Evolutionary conservation across 2,113 vertebrate genomes (phyloP), one percentile per base, ranked within the genome.

Genomic region (Cranoglanis bouderius): DNA sequence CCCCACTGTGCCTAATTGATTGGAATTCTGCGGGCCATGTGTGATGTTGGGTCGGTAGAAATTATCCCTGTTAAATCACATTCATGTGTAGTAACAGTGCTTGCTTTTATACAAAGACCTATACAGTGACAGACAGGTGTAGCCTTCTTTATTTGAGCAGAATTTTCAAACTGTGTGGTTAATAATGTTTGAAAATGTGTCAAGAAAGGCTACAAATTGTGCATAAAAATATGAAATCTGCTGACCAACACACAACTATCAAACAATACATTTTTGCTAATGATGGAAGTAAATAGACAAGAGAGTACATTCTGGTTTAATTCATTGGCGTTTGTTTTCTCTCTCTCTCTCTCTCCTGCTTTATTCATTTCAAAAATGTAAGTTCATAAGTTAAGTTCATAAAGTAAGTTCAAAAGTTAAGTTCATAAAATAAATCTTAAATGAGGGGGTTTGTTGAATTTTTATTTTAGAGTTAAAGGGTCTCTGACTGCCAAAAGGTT

Each of bases 1-100:
- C 89, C 88, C 59, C 40, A 91, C 92, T 93, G 93, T 92, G 92
- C 91, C 92, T 89, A 93, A 91, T 93, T 93, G 92, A 93, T 91
- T 90, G 93, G 93, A 94, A 93, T 93, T 93, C 91, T 89, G 89
- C 88, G 89, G 77, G 83, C 87, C 89, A 91, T 90, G 85, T 90
- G 90, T 86, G 89, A 88, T 72, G 82, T 63, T 87, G 81, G 81
- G 38, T 61, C 40, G 74, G 55, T 65, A 87, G 63, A 82, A 90
- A 86, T 91, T 89, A 84, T 89, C 61, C 7, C 70, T 85, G 88
- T 84, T 91, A 90, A 89, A 87, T 90, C 78, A 89, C 77, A 87
- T 82, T 90, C 77, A 84, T 84, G 57, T 72, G 63, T 81, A 81
- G 75, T 85, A 65, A 85, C 67, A 59, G 88, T 63, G 57, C 87